Conservation (phyloP, 2,888 invertebrate genomes). For the Coelopa pilipes region DNA sequence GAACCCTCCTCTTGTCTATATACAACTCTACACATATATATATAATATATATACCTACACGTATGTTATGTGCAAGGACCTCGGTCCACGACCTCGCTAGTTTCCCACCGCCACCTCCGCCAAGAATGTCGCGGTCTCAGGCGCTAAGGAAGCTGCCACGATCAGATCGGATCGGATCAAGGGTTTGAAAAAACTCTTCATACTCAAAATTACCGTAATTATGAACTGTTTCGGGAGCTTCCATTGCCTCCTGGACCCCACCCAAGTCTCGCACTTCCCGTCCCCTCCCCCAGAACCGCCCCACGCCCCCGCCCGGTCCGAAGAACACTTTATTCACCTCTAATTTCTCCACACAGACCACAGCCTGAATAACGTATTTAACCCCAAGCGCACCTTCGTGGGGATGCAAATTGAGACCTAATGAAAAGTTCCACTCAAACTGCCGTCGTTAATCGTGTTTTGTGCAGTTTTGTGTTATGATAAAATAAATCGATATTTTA, state of each 20-base stretch:
- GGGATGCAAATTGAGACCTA: constrained; percentile 56
- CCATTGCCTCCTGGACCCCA: not conserved
- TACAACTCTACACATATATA: not conserved
- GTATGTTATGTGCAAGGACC: no score
- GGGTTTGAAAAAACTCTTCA: not conserved
- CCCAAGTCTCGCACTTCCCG: not conserved
- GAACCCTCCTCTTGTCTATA: not conserved
- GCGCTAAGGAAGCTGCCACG: not conserved
- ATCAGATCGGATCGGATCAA: not conserved
- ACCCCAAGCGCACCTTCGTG: constrained; percentile 53
- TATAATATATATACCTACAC: not conserved
- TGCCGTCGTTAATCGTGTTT: not conserved
- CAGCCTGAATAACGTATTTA: constrained; percentile 27
- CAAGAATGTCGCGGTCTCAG: not conserved
- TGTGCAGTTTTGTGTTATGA: constrained; percentile 15
- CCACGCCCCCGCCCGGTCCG: not conserved
- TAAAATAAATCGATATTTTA: constrained; percentile 56
- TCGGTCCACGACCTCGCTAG: not conserved
- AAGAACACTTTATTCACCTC: no score
- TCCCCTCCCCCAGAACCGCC: not conserved
- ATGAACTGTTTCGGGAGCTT: not conserved
- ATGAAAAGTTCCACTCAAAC: not conserved
- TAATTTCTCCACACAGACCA: not conserved
- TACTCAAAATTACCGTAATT: not conserved
- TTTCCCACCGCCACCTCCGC: not conserved